phyloP scores from a whole-genome alignment of 2,888 invertebrate species.

The Creontiades dilutus region DNA sequence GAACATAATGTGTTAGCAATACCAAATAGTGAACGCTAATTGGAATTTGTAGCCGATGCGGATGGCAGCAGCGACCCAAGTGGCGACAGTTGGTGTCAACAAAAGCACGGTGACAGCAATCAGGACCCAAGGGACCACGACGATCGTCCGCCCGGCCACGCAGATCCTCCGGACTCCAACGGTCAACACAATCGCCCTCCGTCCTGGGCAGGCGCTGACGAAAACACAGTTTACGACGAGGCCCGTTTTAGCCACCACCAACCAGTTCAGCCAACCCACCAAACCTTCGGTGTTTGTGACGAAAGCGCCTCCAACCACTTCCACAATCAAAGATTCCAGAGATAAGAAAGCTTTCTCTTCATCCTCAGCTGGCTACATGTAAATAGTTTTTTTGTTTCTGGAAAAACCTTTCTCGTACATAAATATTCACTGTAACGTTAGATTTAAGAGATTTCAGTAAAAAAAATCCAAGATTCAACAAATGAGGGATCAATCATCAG shows the following conservation, averaged over 20 bases:
- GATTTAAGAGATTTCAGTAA: too few relatives aligned
- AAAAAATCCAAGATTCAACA: too few relatives aligned
- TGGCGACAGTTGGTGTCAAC: conserved; percentile 66
- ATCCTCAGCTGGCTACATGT: conserved; percentile 79
- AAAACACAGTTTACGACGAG: conserved; percentile 81
- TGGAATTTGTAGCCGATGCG: conserved; percentile 76
- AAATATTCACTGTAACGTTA: too few relatives aligned
- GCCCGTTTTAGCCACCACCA: conserved; percentile 78
- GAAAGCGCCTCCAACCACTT: conserved; percentile 78
- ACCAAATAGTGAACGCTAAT: too few relatives aligned
- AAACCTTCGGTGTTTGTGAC: conserved; percentile 63
- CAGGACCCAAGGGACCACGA: conserved; percentile 69
- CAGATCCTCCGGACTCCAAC: conserved; percentile 74
- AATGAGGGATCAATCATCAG: too few relatives aligned
- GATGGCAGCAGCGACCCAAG: conserved; percentile 77
- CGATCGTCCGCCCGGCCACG: conserved; percentile 71
- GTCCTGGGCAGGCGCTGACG: conserved; percentile 78
- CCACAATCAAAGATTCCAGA: conserved; percentile 85
- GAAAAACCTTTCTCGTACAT: too few relatives aligned
- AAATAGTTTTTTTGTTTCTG: conserved; percentile 75
- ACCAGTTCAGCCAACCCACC: conserved; percentile 63
- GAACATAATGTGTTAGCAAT: too few relatives aligned
- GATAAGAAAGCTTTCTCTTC: conserved; percentile 85
- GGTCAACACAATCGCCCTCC: conserved; percentile 75
- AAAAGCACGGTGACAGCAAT: conserved; percentile 71